Evolutionary conservation across 2,888 invertebrate species (phyloP).

Genomic region (Parelbella ahira): DNA sequence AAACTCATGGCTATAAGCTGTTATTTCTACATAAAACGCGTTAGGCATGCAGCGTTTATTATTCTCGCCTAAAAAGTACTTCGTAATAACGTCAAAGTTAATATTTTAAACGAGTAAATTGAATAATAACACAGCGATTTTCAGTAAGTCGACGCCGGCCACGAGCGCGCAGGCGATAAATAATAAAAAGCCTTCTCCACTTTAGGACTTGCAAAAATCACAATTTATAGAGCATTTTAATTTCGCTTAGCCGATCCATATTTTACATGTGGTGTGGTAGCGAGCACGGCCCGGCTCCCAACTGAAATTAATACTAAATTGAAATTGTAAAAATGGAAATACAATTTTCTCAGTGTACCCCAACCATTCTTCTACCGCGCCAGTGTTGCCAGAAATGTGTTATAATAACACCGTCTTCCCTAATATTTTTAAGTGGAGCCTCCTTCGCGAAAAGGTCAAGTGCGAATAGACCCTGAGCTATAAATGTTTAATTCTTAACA

Average conservation of each 20-base stretch:
- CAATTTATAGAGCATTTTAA: conserved; percentile 81
- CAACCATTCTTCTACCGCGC: conserved; percentile 47
- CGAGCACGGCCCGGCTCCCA: conserved; percentile 69
- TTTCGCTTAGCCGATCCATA: conserved; percentile 81
- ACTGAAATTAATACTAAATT: conserved; percentile 80
- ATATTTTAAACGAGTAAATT: conserved; percentile 74
- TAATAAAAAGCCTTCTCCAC: conserved; percentile 80
- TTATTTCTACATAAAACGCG: conserved; percentile 2
- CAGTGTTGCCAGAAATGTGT: conserved; percentile 66
- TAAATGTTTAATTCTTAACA: conserved; percentile 21
- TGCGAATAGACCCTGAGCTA: conserved; percentile 20
- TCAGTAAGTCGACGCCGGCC: conserved; percentile 69
- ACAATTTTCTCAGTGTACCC: conserved; percentile 75
- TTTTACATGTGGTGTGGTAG: conserved; percentile 81
- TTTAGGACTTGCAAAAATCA: conserved; percentile 81
- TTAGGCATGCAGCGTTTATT: conserved; percentile 10
- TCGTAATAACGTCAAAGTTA: conserved; percentile 39
- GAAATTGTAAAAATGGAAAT: conserved; percentile 81
- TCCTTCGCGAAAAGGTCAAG: conserved; percentile 32
- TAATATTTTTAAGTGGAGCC: conserved; percentile 52
- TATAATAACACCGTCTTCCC: conserved; percentile 61
- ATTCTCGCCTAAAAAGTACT: conserved; percentile 27
- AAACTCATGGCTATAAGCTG: too few relatives aligned
- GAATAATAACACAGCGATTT: conserved; percentile 75
- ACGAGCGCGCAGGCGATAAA: conserved; percentile 69